These are phyloP conservation scores for Sycon ciliatum DNA, from an alignment of 37 sponge, comb jelly and placozoan species.

Conservation along the genomic window DNA sequence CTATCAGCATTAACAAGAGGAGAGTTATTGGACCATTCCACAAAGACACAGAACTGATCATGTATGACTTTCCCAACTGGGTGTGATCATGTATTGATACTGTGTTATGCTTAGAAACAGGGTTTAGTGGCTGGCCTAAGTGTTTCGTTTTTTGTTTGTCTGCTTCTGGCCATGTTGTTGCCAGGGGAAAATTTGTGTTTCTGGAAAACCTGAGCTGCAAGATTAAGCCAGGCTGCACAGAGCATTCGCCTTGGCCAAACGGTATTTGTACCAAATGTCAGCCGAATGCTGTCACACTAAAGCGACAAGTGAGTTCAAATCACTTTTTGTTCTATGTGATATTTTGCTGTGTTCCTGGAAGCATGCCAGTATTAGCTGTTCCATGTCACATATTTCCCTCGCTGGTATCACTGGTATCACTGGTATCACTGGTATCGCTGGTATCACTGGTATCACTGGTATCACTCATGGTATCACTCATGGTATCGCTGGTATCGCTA, in stretches of 20 bases:
- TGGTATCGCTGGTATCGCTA: too few relatives aligned
- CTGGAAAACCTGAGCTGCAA: slow-evolving; percentile 78
- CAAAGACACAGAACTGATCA: background rate
- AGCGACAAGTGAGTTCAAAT: slow-evolving; percentile 68
- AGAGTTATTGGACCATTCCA: too few relatives aligned
- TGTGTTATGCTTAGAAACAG: background rate
- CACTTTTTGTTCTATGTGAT: too few relatives aligned
- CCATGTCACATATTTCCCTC: too few relatives aligned
- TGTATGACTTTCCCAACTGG: background rate
- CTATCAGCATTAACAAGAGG: too few relatives aligned
- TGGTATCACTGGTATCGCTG: too few relatives aligned
- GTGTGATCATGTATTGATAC: background rate
- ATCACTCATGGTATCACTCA: too few relatives aligned
- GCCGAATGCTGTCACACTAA: slow-evolving; percentile 79
- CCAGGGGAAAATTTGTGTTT: slow-evolving; percentile 75
- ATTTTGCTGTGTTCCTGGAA: too few relatives aligned
- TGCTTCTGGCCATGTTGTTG: too few relatives aligned
- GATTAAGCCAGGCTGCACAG: slow-evolving; percentile 69
- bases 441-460: too few relatives aligned
- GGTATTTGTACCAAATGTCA: slow-evolving; percentile 89
- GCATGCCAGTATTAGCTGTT: too few relatives aligned
- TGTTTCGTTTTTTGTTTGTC: background rate
- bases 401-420: too few relatives aligned
- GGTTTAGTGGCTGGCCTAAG: background rate
- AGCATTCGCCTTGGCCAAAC: slow-evolving; percentile 86